Evolutionary conservation across 2,888 invertebrate species (phyloP).

Genomic region (Alloscopus bannaensis): DNA sequence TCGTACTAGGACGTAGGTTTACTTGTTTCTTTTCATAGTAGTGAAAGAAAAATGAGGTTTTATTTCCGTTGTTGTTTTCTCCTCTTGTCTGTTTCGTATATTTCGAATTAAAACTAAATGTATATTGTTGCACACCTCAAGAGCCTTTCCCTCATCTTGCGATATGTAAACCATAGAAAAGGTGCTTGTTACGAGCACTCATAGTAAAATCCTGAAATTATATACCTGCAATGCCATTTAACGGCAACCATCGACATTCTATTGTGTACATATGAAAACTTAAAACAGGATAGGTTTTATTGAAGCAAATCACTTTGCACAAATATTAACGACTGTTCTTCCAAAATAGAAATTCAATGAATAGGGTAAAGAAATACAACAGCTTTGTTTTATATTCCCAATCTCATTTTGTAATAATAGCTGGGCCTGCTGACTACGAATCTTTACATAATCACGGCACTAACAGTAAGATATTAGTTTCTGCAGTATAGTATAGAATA

Average conservation of each 20-base stretch:
- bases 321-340: too few relatives aligned
- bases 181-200: too few relatives aligned
- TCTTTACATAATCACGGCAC: not conserved
- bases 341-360: too few relatives aligned
- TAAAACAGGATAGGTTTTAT: too few relatives aligned
- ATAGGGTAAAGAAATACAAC: too few relatives aligned
- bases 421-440: not conserved
- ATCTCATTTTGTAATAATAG: not conserved
- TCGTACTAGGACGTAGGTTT: too few relatives aligned
- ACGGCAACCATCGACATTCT: too few relatives aligned
- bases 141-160: not conserved
- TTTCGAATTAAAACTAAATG: not conserved
- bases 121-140: too few relatives aligned
- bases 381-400: not conserved
- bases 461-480: not conserved
- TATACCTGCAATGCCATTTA: not conserved
- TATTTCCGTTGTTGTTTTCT: slow-evolving; percentile 43
- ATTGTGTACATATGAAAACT: too few relatives aligned
- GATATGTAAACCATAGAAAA: not conserved
- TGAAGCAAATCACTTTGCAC: too few relatives aligned
- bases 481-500: not conserved
- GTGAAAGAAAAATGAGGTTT: slow-evolving; percentile 37
- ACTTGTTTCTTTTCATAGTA: too few relatives aligned
- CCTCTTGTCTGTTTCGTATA: slow-evolving; percentile 1
- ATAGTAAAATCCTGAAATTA: slow-evolving; percentile 11